Percentiles rank a stretch among this genome's conserved stretches.
Evolutionary conservation across 1,140 invertebrate species (phyloP).

Genomic region (Bicyclus anynana): DNA sequence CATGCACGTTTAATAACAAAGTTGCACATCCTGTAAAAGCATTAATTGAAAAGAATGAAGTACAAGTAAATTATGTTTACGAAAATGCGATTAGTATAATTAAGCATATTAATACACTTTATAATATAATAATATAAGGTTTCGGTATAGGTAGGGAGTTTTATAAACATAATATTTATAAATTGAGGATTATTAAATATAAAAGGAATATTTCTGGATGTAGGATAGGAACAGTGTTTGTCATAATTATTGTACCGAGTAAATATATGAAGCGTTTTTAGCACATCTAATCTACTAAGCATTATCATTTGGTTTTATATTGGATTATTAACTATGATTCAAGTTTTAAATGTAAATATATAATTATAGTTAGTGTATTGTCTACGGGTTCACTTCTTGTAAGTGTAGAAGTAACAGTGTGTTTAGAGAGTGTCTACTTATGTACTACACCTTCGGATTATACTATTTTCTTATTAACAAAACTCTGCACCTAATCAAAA

Average conservation of each 20-base stretch:
- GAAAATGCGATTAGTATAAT: too few species aligned
- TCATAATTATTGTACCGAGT: neutral
- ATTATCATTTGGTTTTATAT: conserved; percentile 2
- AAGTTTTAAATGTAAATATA: neutral
- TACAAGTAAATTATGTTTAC: too few species aligned
- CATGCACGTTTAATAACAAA: too few species aligned
- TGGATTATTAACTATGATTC: neutral
- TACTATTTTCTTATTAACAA: neutral
- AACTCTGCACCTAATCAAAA: neutral
- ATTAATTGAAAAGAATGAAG: too few species aligned
- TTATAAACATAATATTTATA: too few species aligned
- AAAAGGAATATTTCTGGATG: neutral
- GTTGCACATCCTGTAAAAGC: too few species aligned
- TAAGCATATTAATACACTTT: too few species aligned
- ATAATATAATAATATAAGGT: too few species aligned
- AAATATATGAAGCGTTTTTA: conserved; percentile 11
- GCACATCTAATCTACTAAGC: conserved; percentile 19
- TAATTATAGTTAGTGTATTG: neutral
- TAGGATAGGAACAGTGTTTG: neutral
- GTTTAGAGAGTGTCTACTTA: conserved; percentile 19
- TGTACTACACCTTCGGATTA: neutral
- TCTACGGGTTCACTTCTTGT: conserved; percentile 17
- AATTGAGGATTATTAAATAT: neutral
- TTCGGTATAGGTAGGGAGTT: too few species aligned
- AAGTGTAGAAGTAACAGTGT: conserved; percentile 17